These are phyloP conservation scores for Vanacampus margaritifer DNA, from an alignment of 2,113 vertebrate genomes.

Conservation along the genomic window DNA sequence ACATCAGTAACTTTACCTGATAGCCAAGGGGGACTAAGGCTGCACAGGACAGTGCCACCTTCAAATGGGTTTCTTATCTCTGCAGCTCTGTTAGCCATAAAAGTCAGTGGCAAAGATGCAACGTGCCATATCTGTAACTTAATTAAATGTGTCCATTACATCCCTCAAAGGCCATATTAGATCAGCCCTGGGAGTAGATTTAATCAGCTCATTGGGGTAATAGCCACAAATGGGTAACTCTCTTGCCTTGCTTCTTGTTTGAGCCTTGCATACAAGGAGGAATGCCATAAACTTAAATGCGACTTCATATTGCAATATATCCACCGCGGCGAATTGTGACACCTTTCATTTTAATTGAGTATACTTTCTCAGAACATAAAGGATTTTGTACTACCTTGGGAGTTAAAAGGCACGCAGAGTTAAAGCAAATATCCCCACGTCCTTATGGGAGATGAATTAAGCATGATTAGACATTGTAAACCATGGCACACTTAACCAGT, in stretches of 20 bases:
- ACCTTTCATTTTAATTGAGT: constrained; percentile 5
- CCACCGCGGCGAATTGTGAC: background rate
- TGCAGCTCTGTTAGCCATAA: constrained; percentile 45
- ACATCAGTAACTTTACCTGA: constrained; percentile 53
- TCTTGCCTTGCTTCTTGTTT: constrained; percentile 24
- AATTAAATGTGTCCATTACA: constrained; percentile 63
- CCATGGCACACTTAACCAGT: constrained; percentile 58
- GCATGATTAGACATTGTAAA: constrained; percentile 47
- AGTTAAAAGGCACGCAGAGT: constrained; percentile 4
- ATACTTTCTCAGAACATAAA: constrained; percentile 18
- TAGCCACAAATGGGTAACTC: constrained; percentile 29
- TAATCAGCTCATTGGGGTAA: constrained; percentile 53
- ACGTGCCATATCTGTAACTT: constrained; percentile 53
- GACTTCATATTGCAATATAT: constrained; percentile 10
- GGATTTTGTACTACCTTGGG: background rate
- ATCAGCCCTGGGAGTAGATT: constrained; percentile 43
- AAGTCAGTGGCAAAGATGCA: constrained; percentile 43
- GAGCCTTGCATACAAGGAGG: constrained; percentile 5
- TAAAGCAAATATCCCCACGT: constrained; percentile 23
- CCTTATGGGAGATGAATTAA: constrained; percentile 47
- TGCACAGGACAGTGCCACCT: constrained; percentile 32
- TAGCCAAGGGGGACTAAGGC: constrained; percentile 25
- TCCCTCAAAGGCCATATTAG: constrained; percentile 54
- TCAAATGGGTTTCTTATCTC: constrained; percentile 59
- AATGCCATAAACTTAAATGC: background rate